phyloP scores from a whole-genome alignment of 2,888 invertebrate genomes.

The Lasioglossum vierecki region DNA sequence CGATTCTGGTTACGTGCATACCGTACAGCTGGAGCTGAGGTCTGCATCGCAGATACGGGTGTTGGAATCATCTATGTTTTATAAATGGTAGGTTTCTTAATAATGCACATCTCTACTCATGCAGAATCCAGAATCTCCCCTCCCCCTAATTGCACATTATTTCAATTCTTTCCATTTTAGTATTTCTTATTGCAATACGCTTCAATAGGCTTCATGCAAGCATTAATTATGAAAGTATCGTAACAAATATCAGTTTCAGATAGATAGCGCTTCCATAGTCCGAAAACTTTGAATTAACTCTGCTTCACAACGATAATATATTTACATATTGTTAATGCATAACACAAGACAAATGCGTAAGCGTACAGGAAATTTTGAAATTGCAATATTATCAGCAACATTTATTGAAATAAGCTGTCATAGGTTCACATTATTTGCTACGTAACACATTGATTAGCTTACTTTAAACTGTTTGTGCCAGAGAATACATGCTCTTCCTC shows the following conservation, averaged over 20 bases:
- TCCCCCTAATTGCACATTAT: conserved; percentile 65
- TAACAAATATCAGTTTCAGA: conserved; percentile 8
- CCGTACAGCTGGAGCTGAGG: conserved; percentile 81
- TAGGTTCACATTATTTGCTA: conserved; percentile 5
- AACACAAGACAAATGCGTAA: conserved; percentile 29
- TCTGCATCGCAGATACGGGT: conserved; percentile 84
- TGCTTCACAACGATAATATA: conserved; percentile 20
- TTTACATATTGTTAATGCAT: conserved; percentile 28
- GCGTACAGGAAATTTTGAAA: conserved; percentile 17
- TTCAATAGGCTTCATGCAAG: conserved; percentile 39
- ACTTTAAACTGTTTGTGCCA: conserved; percentile 5
- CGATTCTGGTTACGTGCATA: conserved; percentile 81
- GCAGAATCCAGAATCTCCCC: conserved; percentile 63
- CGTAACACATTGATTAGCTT: conserved; percentile 19
- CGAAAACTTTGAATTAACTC: conserved; percentile 25
- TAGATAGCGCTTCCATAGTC: conserved; percentile 9
- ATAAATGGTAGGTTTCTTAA: conserved; percentile 73
- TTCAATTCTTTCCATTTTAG: conserved; percentile 23
- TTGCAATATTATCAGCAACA: conserved; percentile 18
- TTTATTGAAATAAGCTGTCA: conserved; percentile 14
- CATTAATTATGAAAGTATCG: conserved; percentile 9
- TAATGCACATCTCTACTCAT: conserved; percentile 75
- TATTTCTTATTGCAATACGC: conserved; percentile 16
- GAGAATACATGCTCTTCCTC: conserved; percentile 28
- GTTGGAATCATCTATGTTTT: conserved; percentile 84